phyloP scores from a whole-genome alignment of 2,888 invertebrate species.

The Tineola bisselliella region DNA sequence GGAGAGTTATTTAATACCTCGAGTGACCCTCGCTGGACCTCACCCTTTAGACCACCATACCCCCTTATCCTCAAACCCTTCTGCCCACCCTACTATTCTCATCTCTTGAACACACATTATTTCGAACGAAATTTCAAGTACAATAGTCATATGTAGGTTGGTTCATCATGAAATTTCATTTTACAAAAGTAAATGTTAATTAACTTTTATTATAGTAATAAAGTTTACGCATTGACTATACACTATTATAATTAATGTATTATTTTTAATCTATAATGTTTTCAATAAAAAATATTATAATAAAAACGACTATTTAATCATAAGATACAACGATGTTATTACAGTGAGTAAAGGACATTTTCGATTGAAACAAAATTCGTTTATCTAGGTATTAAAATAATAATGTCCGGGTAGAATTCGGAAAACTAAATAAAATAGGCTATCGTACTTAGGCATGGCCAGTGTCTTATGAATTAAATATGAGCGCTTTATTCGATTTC shows the following conservation, averaged over 20 bases:
- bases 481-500: conserved; percentile 69
- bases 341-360: background rate
- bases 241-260: no score
- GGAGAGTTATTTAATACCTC: conserved; percentile 64
- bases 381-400: background rate
- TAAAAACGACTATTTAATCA: no score
- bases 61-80: background rate
- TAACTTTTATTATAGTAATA: background rate
- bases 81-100: background rate
- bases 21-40: conserved; percentile 49
- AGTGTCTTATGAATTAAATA: conserved; percentile 68
- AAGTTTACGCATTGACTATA: background rate
- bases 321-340: no score
- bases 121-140: conserved; percentile 10
- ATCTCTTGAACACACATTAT: conserved; percentile 14
- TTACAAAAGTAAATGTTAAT: background rate
- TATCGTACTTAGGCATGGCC: conserved; percentile 61
- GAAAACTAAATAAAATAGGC: conserved; percentile 57
- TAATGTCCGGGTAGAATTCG: background rate
- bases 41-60: background rate
- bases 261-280: no score
- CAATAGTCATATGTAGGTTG: background rate
- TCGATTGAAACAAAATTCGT: background rate
- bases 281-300: no score
- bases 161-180: background rate